phyloP scores from a whole-genome alignment of 30 jellyfish, hydroid and myxozoan genomes.

The Thelohanellus kitauei region DNA sequence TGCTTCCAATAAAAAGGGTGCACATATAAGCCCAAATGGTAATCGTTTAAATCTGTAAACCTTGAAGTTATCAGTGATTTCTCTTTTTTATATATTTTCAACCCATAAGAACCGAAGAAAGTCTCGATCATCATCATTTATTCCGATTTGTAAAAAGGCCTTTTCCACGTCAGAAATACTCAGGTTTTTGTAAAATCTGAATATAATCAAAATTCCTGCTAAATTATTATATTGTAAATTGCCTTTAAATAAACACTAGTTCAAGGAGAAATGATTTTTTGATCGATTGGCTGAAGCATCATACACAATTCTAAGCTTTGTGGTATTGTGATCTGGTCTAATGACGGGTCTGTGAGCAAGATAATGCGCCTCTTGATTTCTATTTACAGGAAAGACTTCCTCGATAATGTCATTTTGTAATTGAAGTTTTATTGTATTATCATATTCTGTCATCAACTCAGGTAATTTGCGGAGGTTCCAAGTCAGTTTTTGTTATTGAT shows the following conservation, averaged over 20 bases:
- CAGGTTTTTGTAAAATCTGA: constrained; percentile 3
- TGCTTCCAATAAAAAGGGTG: too few species aligned
- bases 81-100: constrained; percentile 2
- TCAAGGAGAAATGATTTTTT: constrained; percentile 1
- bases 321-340: constrained; percentile 5
- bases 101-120: constrained; percentile 4
- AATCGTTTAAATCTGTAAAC: too few species aligned
- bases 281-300: constrained; percentile 9
- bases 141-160: constrained; percentile 7
- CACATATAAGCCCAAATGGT: too few species aligned
- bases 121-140: constrained; percentile 4
- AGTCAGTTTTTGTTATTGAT: too few species aligned
- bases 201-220: constrained; percentile 3
- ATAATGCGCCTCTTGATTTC: constrained; percentile 3
- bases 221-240: constrained; percentile 1
- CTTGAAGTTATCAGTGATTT: too few species aligned
- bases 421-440: too few species aligned
- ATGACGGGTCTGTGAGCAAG: constrained; percentile 11
- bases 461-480: too few species aligned
- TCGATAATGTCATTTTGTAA: too few species aligned
- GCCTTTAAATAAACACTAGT: constrained; percentile 8
- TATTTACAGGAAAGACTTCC: too few species aligned
- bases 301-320: constrained; percentile 9
- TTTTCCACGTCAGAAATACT: constrained; percentile 10
- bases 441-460: too few species aligned